These are phyloP conservation scores for Clepsis dumicolana DNA, from an alignment of 2,888 invertebrate species.

Conservation along the genomic window DNA sequence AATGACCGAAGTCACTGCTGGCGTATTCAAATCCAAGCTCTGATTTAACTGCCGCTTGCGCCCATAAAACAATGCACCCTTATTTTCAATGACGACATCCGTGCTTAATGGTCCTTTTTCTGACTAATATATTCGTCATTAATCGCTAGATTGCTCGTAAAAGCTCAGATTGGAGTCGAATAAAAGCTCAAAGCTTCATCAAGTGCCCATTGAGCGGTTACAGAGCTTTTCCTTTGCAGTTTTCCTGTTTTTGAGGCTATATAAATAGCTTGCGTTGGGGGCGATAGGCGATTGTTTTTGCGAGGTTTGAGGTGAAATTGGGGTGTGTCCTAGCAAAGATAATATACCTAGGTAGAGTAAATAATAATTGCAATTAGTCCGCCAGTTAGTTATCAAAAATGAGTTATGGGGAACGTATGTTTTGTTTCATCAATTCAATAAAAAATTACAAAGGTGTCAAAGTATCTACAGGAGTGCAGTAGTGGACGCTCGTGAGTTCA, in stretches of 20 bases:
- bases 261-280: slow-evolving; percentile 1
- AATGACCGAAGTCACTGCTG: neutral
- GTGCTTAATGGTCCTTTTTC: slow-evolving; percentile 37
- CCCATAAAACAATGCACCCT: slow-evolving; percentile 22
- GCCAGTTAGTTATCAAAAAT: too few relatives aligned
- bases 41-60: slow-evolving; percentile 1
- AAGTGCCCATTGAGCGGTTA: slow-evolving; percentile 11
- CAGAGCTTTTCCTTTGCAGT: neutral
- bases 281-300: neutral
- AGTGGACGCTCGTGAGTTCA: too few relatives aligned
- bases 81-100: slow-evolving; percentile 35
- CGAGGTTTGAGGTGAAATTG: neutral
- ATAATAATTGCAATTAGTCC: too few relatives aligned
- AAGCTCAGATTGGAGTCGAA: slow-evolving; percentile 35
- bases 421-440: too few relatives aligned
- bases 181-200: slow-evolving; percentile 32
- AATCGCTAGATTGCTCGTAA: slow-evolving; percentile 40
- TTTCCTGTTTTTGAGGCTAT: slow-evolving; percentile 15
- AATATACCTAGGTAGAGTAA: too few relatives aligned
- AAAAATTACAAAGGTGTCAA: too few relatives aligned
- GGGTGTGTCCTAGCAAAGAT: too few relatives aligned
- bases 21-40: neutral
- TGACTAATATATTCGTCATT: slow-evolving; percentile 43
- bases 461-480: too few relatives aligned
- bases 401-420: too few relatives aligned